Evolutionary conservation across 2,888 invertebrate genomes (phyloP).

Genomic region (Ichneumoninae sp.): DNA sequence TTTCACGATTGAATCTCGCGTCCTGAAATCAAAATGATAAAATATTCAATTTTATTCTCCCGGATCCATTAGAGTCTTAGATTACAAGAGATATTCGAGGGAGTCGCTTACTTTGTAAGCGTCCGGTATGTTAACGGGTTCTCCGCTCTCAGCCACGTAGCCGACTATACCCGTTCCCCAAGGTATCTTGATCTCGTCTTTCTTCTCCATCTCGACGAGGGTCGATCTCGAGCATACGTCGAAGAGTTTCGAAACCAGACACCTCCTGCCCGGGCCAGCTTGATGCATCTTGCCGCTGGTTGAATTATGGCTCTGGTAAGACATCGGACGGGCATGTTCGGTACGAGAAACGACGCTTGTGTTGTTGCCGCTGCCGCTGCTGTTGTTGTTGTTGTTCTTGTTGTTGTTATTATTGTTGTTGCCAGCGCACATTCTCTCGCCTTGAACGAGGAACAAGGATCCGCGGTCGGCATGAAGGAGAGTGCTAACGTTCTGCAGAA

Average conservation of each 20-base stretch:
- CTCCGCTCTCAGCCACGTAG: conserved; percentile 96
- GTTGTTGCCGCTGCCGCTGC: conserved; percentile 66
- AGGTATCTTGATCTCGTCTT: conserved; percentile 96
- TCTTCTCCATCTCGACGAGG: conserved; percentile 95
- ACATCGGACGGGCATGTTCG: conserved; percentile 53
- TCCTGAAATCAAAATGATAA: conserved; percentile 86
- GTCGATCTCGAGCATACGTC: conserved; percentile 97
- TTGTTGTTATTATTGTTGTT: conserved; percentile 78
- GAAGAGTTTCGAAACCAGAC: conserved; percentile 96
- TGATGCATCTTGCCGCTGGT: conserved; percentile 36
- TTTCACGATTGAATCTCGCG: conserved; percentile 95
- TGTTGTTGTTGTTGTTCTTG: conserved; percentile 5
- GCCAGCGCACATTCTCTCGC: conserved; percentile 85
- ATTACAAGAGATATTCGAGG: conserved; percentile 12
- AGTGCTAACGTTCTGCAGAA: conserved; percentile 96
- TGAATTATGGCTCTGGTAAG: conserved; percentile 63
- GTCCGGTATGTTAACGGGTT: conserved; percentile 97
- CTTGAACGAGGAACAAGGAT: conserved; percentile 95
- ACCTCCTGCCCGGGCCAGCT: conserved; percentile 85
- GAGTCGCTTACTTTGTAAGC: conserved; percentile 92
- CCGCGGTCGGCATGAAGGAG: conserved; percentile 96
- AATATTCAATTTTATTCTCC: not conserved
- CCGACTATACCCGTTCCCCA: conserved; percentile 98
- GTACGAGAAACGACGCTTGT: conserved; percentile 50
- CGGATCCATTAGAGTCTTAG: conserved; percentile 28